Percentiles rank a stretch among this genome's conserved stretches.
Conservation (phyloP, 2,113 vertebrate species). For the Melanostigma gelatinosum region DNA sequence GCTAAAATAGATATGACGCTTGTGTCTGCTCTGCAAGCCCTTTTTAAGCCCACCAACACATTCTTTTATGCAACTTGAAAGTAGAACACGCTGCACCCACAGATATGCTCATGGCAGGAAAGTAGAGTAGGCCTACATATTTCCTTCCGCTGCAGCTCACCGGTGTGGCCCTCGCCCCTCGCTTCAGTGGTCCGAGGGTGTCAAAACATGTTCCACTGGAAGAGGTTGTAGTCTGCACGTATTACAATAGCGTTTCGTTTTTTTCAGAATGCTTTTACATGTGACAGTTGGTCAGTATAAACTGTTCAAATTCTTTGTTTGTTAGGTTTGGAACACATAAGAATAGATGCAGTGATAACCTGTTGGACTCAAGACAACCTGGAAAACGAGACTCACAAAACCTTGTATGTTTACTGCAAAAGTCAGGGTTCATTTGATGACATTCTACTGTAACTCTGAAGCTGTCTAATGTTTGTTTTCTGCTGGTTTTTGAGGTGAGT, state of each 20-base stretch:
- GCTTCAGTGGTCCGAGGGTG: conserved; percentile 53
- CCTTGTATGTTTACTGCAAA: neutral
- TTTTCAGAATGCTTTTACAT: neutral
- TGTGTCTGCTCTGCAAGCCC: neutral
- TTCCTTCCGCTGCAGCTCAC: conserved; percentile 54
- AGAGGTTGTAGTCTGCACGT: conserved; percentile 4
- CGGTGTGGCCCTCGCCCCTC: neutral
- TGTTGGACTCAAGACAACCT: neutral
- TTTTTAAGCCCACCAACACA: conserved; percentile 38
- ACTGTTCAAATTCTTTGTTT: neutral
- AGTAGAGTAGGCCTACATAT: conserved; percentile 16
- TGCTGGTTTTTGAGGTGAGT: conserved; percentile 50
- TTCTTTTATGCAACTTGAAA: conserved; percentile 5
- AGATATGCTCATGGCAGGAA: conserved; percentile 47
- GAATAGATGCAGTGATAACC: neutral
- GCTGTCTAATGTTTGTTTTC: conserved; percentile 19
- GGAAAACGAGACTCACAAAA: neutral
- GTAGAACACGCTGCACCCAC: conserved; percentile 40
- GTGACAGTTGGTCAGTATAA: neutral
- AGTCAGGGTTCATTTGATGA: conserved; percentile 1
- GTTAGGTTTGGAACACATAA: neutral
- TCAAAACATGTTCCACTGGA: conserved; percentile 43
- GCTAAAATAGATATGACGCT: conserved; percentile 14
- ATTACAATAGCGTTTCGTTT: neutral
- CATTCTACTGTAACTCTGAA: conserved; percentile 33